Conservation (phyloP, 2,113 vertebrate genomes). For the Ardeotis arabs region DNA sequence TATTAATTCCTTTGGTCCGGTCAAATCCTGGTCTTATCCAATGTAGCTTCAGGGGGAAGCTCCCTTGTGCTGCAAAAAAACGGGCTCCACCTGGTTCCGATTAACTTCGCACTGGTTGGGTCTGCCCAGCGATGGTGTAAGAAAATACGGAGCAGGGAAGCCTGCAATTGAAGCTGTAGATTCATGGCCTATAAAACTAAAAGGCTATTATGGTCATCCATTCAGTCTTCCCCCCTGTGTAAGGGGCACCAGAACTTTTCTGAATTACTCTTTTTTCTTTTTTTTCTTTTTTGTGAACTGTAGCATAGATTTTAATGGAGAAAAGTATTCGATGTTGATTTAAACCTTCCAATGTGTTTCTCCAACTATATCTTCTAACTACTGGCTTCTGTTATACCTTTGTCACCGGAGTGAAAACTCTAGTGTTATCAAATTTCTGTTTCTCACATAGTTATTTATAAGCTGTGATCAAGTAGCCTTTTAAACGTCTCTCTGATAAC, state of each 20-base stretch:
- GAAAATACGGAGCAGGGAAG: conserved; percentile 47
- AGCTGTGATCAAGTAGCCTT: conserved; percentile 30
- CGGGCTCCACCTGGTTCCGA: conserved; percentile 44
- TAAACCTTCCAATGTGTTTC: conserved; percentile 6
- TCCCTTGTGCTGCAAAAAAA: conserved; percentile 35
- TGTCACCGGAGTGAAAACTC: conserved; percentile 7
- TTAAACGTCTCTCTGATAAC: conserved; percentile 26
- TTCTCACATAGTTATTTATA: conserved; percentile 46
- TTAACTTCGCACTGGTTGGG: conserved; percentile 45
- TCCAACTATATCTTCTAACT: neutral
- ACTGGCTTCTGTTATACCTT: conserved; percentile 21
- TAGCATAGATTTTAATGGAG: neutral
- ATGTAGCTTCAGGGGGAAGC: conserved; percentile 37
- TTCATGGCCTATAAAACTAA: conserved; percentile 56
- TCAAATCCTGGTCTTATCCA: conserved; percentile 17
- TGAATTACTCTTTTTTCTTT: neutral
- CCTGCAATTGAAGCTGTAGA: conserved; percentile 40
- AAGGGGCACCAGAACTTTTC: neutral
- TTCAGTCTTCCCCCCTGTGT: neutral
- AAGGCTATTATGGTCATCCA: conserved; percentile 46
- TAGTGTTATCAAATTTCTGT: conserved; percentile 31
- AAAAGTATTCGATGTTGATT: neutral
- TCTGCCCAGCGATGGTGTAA: conserved; percentile 49
- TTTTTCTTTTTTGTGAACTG: neutral
- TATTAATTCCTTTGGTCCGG: neutral